Conservation (phyloP, 1,140 invertebrate species). For the Drosophila parabipectinata region DNA sequence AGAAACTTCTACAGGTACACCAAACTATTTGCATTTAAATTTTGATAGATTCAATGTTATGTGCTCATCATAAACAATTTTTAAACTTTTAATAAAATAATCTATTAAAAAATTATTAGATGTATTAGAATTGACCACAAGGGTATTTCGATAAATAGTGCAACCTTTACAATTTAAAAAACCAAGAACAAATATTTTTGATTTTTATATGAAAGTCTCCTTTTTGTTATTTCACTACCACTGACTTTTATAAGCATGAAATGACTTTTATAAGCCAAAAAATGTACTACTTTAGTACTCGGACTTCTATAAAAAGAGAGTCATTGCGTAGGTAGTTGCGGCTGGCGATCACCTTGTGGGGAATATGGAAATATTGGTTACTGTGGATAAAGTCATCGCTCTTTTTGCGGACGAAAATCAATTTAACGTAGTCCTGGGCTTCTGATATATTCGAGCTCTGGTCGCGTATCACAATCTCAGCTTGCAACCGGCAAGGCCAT, state of each 20-base stretch:
- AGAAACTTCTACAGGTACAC: slow-evolving; percentile 26
- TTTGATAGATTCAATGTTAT: slow-evolving; percentile 4
- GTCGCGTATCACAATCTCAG: slow-evolving; percentile 87
- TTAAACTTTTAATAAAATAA: slow-evolving; percentile 36
- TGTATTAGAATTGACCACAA: too few species aligned
- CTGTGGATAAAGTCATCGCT: slow-evolving; percentile 85
- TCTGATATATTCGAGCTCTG: slow-evolving; percentile 85
- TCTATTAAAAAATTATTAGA: slow-evolving; percentile 1
- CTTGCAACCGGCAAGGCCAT: slow-evolving; percentile 88
- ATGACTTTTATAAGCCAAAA: background rate
- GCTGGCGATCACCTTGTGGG: slow-evolving; percentile 88
- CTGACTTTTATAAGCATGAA: background rate
- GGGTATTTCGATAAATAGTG: too few species aligned
- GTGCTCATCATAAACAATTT: background rate
- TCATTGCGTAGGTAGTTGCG: slow-evolving; percentile 88
- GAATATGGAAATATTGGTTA: slow-evolving; percentile 89
- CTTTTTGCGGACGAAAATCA: slow-evolving; percentile 84
- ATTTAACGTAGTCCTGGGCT: slow-evolving; percentile 85
- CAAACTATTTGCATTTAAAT: slow-evolving; percentile 22
- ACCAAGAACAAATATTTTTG: too few species aligned
- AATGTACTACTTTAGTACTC: slow-evolving; percentile 73
- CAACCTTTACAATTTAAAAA: too few species aligned
- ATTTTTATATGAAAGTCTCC: background rate
- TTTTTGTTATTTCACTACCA: background rate
- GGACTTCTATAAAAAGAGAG: slow-evolving; percentile 88